Percentiles rank a stretch among this genome's conserved stretches.
Conservation (phyloP, 2,113 vertebrate genomes). For the Sturnus vulgaris region DNA sequence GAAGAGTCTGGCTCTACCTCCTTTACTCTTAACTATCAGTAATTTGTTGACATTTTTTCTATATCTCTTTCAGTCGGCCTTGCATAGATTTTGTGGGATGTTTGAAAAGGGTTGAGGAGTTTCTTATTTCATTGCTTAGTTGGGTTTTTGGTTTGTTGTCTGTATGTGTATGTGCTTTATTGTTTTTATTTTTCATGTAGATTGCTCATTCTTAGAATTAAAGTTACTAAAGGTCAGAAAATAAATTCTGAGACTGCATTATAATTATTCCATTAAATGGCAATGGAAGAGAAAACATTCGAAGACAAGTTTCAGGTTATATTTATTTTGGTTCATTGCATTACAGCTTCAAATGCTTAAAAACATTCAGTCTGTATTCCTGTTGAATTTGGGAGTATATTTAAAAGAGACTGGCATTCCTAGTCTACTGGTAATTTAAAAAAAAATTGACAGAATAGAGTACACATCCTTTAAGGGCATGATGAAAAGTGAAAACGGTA, state of each 20-base stretch:
- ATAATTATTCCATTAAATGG: background rate
- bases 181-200: background rate
- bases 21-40: background rate
- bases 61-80: background rate
- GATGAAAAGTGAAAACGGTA: background rate
- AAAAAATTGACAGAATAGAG: background rate
- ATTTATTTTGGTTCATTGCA: background rate
- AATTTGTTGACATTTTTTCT: background rate
- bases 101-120: background rate
- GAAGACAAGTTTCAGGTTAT: background rate
- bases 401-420: background rate
- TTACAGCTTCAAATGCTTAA: background rate
- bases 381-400: background rate
- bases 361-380: background rate
- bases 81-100: background rate
- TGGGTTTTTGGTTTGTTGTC: background rate
- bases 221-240: background rate
- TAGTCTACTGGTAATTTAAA: background rate
- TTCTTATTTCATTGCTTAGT: background rate
- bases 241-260: background rate
- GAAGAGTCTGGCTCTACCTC: background rate
- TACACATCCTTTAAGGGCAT: background rate
- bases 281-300: background rate
- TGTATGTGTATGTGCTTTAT: rapidly evolving
- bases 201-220: background rate